Conservation (phyloP, 1,140 invertebrate genomes). For the Delia radicum region DNA sequence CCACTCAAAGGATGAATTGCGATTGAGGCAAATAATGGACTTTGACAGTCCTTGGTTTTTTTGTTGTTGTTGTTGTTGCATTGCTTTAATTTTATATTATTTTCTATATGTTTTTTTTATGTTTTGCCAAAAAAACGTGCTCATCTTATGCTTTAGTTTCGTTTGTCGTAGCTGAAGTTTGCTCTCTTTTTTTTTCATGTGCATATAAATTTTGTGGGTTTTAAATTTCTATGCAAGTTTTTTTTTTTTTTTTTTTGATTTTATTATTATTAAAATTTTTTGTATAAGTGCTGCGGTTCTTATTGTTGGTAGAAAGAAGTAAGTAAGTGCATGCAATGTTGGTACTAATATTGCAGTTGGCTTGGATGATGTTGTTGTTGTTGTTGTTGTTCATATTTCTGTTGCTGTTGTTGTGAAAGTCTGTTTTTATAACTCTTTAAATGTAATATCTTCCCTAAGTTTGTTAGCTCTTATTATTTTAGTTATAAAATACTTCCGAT, state of each 20-base stretch:
- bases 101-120: no score
- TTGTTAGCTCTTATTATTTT: neutral
- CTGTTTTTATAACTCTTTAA: slow-evolving; percentile 28
- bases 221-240: neutral
- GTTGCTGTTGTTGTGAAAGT: slow-evolving; percentile 32
- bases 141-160: no score
- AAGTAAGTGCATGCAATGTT: no score
- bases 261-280: neutral
- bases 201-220: no score
- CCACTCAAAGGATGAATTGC: slow-evolving; percentile 54
- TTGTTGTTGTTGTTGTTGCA: slow-evolving; percentile 30
- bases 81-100: neutral
- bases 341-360: slow-evolving; percentile 49
- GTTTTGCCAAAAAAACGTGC: no score
- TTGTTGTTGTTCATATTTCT: slow-evolving; percentile 30
- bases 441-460: no score
- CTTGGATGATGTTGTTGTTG: slow-evolving; percentile 38
- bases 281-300: neutral
- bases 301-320: neutral
- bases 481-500: neutral
- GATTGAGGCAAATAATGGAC: slow-evolving; percentile 53
- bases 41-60: slow-evolving; percentile 48
- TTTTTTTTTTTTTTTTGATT: neutral
- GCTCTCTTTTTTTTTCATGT: no score
- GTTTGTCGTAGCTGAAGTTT: no score